Evolutionary conservation across 1,140 invertebrate species (phyloP).

Genomic region (Phthorimaea operculella): DNA sequence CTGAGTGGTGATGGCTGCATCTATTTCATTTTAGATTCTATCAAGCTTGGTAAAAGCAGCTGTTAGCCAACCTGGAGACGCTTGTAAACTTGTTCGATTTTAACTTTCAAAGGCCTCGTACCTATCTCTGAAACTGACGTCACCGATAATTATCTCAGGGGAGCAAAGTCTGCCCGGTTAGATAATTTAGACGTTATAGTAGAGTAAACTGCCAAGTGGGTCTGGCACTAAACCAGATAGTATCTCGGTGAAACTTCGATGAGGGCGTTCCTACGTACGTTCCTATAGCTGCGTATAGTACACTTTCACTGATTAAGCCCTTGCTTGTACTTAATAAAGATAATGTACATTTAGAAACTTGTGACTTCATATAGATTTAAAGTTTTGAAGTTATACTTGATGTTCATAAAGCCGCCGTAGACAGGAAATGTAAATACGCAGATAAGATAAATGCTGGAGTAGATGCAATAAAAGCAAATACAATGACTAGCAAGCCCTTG

Average conservation of each 20-base stretch:
- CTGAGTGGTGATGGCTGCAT: too few relatives aligned
- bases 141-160: constrained; percentile 23
- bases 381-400: too few relatives aligned
- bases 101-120: too few relatives aligned
- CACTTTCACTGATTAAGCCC: constrained; percentile 43
- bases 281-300: constrained; percentile 18
- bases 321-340: constrained; percentile 13
- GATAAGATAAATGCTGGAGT: too few relatives aligned
- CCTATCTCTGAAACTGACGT: constrained; percentile 19
- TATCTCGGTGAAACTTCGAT: constrained; percentile 44
- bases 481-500: too few relatives aligned
- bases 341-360: constrained; percentile 11
- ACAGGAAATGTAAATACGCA: too few relatives aligned
- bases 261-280: constrained; percentile 32
- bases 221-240: constrained; percentile 41
- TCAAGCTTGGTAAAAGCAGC: too few relatives aligned
- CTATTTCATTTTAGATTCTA: too few relatives aligned
- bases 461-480: too few relatives aligned
- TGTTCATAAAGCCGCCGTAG: too few relatives aligned
- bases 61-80: too few relatives aligned
- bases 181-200: constrained; percentile 13
- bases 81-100: too few relatives aligned
- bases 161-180: constrained; percentile 30
- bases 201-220: constrained; percentile 37
- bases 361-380: constrained; percentile 1